These are phyloP conservation scores for Sciurus niger DNA, from an alignment of 2,113 vertebrate species.

Conservation along the genomic window DNA sequence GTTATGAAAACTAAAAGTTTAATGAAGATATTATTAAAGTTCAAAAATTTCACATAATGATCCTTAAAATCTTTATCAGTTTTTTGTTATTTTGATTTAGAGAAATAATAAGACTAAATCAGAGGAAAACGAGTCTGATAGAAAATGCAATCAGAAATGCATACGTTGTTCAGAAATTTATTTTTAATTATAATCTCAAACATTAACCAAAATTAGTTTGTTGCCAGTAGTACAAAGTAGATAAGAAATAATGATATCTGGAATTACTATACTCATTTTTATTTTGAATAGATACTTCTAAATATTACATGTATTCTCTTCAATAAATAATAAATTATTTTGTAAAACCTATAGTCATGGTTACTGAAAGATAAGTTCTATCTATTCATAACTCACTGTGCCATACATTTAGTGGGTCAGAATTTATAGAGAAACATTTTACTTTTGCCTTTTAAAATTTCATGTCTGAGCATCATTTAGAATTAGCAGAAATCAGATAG, in stretches of 20 bases:
- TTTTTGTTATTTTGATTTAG: constrained; percentile 29
- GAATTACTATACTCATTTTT: not conserved
- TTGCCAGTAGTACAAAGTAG: not conserved
- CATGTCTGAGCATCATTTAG: not conserved
- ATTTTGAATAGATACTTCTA: not conserved
- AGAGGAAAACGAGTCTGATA: not conserved
- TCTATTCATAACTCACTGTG: not conserved
- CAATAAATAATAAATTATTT: not conserved
- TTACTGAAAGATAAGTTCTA: not conserved
- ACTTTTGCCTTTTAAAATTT: not conserved
- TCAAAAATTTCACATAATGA: not conserved
- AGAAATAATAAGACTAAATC: not conserved
- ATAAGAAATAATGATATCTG: not conserved
- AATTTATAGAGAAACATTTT: not conserved
- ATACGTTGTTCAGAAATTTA: not conserved
- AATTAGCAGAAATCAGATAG: not conserved
- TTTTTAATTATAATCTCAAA: not conserved
- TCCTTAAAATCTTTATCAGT: not conserved
- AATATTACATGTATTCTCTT: not conserved
- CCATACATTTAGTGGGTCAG: not conserved
- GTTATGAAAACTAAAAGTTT: constrained; percentile 25
- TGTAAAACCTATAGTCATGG: not conserved
- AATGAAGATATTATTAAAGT: not conserved
- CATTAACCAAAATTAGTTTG: not conserved
- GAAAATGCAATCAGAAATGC: not conserved